phyloP scores from a whole-genome alignment of 2,113 vertebrate species.

The Saguinus midas region DNA sequence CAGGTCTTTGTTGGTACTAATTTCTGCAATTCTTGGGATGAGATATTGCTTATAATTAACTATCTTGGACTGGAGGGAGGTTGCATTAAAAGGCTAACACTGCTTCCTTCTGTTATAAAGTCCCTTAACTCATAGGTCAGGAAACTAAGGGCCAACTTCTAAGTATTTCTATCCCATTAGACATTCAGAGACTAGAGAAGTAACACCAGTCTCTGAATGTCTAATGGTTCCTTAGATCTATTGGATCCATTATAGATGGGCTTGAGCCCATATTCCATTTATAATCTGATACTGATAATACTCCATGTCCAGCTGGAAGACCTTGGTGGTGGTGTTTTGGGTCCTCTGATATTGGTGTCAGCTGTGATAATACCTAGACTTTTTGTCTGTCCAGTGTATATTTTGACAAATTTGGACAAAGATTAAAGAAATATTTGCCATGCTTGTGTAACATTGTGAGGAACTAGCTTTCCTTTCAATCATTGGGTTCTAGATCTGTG shows the following conservation, averaged over 20 bases:
- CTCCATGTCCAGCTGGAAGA: not conserved
- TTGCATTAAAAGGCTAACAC: not conserved
- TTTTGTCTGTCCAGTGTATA: not conserved
- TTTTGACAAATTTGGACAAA: not conserved
- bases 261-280: not conserved
- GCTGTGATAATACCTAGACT: not conserved
- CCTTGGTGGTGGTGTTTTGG: not conserved
- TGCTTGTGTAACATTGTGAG: not conserved
- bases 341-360: not conserved
- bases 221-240: not conserved
- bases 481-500: not conserved
- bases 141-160: not conserved
- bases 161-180: not conserved
- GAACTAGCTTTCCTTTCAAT: not conserved
- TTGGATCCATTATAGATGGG: not conserved
- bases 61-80: not conserved
- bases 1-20: not conserved
- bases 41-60: not conserved
- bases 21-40: not conserved
- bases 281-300: not conserved
- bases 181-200: not conserved
- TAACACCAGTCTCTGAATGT: not conserved
- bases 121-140: not conserved
- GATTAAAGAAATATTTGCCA: not conserved
- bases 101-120: not conserved